Conservation (phyloP, 2,888 invertebrate genomes). For the Zonitis immaculata region DNA sequence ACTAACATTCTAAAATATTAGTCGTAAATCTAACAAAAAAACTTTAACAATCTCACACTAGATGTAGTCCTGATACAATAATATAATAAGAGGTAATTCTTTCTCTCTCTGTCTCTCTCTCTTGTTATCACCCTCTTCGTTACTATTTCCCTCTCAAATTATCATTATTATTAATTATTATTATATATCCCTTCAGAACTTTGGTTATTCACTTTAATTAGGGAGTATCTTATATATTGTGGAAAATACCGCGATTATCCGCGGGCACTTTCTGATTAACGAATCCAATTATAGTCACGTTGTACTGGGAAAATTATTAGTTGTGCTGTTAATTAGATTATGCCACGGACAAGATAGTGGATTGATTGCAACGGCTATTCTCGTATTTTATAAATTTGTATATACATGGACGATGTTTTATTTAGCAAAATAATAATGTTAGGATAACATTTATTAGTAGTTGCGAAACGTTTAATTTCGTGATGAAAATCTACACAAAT, state of each 20-base stretch:
- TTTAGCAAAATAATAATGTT: neutral
- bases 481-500: neutral
- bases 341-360: constrained; percentile 33
- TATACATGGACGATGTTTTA: too few relatives aligned
- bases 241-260: constrained; percentile 45
- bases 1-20: too few relatives aligned
- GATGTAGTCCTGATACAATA: neutral
- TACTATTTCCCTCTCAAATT: too few relatives aligned
- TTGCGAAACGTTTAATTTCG: neutral
- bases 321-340: constrained; percentile 49
- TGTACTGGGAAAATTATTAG: constrained; percentile 49
- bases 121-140: constrained; percentile 8
- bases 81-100: neutral
- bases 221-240: constrained; percentile 40
- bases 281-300: constrained; percentile 51
- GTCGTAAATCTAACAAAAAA: too few relatives aligned
- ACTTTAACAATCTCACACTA: constrained; percentile 29
- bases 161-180: too few relatives aligned
- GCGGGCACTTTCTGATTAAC: constrained; percentile 49
- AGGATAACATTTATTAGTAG: neutral
- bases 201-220: constrained; percentile 33
- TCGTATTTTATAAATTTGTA: too few relatives aligned
- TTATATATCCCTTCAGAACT: constrained; percentile 1
- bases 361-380: constrained; percentile 27
- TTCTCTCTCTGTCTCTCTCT: constrained; percentile 4